Evolutionary conservation across 2,888 invertebrate species (phyloP), one percentile per base, ranked within the genome.

Genomic region (Chloroclysta siterata): DNA sequence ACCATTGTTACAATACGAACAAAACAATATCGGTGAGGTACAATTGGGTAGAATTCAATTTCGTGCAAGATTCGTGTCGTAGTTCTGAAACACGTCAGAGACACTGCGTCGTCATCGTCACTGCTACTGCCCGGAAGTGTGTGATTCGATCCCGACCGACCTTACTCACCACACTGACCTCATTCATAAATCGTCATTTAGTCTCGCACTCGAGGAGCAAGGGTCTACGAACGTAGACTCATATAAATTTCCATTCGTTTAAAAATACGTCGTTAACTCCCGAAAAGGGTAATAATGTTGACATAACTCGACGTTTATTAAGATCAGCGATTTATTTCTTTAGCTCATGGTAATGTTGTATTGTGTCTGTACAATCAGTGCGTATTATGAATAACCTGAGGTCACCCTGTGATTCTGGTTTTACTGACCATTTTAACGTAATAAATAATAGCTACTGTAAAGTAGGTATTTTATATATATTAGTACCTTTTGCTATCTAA

Each of bases 151-250:
- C 65, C 46, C 29, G 60, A 61, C 56, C 60, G 85, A 87, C 88
- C 89, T 82, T 84, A 77, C 81, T 87, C 79, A 81, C 83, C 83
- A 80, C 81, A 79, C 80, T 89, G 91, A 91, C 90, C 91, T 88
- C 89, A 88, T 89, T 88, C 90, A 89, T 91, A 91, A 91, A 90
- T 90, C 82, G 79, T 87, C 85, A 88, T 89, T 89, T 87, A 89
- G 86, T 85, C 82, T 85, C 82, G 82, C 82, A 84, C 78, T 80
- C 77, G 77, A 85, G 83, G 86, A 86, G 78, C 84, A 83, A 80
- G 81, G 85, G 84, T 85, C 82, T 76, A 74, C 76, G 72, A 72
- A 73, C 73, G 73, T 81, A 83, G 48, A 50, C 50, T 29, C 39
- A 22, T 33, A 80, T 78, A 39, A 39, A 82, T 80, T 76, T 67